These are phyloP conservation scores for Chrysochloris asiatica DNA, from an alignment of 2,113 vertebrate genomes.

Conservation along the genomic window DNA sequence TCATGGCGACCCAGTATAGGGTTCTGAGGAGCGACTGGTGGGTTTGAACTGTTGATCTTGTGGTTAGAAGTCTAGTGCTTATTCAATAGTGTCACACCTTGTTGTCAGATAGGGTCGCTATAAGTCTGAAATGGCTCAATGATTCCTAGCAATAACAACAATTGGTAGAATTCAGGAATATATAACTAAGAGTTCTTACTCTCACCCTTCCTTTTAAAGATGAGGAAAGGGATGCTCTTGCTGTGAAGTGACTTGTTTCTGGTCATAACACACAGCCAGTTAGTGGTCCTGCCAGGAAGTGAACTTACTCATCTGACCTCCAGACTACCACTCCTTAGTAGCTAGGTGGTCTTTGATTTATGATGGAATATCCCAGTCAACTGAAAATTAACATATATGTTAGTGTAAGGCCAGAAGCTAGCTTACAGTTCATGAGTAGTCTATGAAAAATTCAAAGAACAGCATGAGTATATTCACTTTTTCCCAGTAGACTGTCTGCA, in stretches of 20 bases:
- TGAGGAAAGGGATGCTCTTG: neutral
- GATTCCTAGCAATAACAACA: too few species aligned
- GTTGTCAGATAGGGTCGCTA: neutral
- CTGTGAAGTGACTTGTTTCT: neutral
- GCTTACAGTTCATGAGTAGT: neutral
- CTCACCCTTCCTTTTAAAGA: neutral
- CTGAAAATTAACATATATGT: neutral
- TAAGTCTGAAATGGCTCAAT: too few species aligned
- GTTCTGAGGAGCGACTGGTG: too few species aligned
- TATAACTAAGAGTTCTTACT: neutral
- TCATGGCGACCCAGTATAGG: too few species aligned
- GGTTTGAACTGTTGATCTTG: too few species aligned
- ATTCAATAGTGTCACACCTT: too few species aligned
- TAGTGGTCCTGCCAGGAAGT: neutral
- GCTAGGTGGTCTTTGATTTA: neutral
- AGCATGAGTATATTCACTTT: neutral
- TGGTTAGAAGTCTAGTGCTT: too few species aligned
- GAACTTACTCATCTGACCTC: neutral
- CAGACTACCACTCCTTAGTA: neutral
- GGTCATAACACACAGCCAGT: neutral
- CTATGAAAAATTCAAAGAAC: slow-evolving; percentile 15
- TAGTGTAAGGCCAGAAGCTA: neutral
- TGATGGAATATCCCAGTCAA: neutral
- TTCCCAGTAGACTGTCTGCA: neutral
- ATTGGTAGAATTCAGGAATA: neutral